Percentiles rank a stretch among this genome's conserved stretches.
Evolutionary conservation across 2,888 invertebrate genomes (phyloP).

Genomic region (Prosopocoilus inquinatus): DNA sequence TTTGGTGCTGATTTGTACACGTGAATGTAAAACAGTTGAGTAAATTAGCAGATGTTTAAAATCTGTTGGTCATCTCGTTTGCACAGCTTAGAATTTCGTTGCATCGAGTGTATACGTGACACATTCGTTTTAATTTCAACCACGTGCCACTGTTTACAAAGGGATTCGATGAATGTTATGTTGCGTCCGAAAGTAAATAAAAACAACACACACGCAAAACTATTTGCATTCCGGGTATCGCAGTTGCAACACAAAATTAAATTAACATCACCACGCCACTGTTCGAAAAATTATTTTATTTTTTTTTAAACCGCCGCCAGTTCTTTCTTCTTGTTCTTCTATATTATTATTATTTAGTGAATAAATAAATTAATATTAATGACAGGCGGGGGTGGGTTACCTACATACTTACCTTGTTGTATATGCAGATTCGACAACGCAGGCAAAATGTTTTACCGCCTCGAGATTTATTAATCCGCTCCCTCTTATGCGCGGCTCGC

Average conservation of each 20-base stretch:
- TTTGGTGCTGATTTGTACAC: too few species aligned
- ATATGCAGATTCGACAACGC: neutral
- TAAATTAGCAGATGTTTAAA: conserved; percentile 16
- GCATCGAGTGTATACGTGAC: conserved; percentile 39
- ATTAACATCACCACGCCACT: too few species aligned
- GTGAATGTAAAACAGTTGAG: neutral
- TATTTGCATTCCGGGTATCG: neutral
- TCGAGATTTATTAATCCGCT: conserved; percentile 2
- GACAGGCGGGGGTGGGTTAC: too few species aligned
- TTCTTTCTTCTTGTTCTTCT: too few species aligned
- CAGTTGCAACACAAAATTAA: too few species aligned
- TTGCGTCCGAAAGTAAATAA: conserved; percentile 16
- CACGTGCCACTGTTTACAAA: conserved; percentile 24
- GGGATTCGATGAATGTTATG: conserved; percentile 12
- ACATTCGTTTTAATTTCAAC: conserved; percentile 39
- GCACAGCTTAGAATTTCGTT: conserved; percentile 35
- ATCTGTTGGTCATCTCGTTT: conserved; percentile 33
- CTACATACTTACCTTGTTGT: too few species aligned
- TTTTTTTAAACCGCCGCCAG: too few species aligned
- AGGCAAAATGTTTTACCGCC: neutral
- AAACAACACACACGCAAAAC: conserved; percentile 11
- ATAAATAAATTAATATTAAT: too few species aligned
- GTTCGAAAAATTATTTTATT: too few species aligned
- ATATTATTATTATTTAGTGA: too few species aligned
- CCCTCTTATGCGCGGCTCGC: conserved; percentile 1